phyloP scores from a whole-genome alignment of 2,797 vertebrate species.

The Pantherophis vulpinus region DNA sequence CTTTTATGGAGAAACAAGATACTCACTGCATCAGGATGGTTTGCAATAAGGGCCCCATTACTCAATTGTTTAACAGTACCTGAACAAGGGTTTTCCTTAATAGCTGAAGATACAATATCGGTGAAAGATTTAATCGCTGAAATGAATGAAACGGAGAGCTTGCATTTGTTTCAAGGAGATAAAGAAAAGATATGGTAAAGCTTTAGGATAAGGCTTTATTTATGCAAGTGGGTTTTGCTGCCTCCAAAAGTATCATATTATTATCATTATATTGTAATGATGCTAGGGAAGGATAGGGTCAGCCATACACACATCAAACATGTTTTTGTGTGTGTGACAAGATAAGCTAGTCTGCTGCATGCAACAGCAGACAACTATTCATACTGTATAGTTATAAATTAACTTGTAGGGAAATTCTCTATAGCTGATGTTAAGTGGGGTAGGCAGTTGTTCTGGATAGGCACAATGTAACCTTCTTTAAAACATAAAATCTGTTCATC shows the following conservation, averaged over 20 bases:
- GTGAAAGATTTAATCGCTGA: background rate
- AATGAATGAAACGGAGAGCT: background rate
- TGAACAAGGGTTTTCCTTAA: background rate
- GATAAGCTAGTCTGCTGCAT: background rate
- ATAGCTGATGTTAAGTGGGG: background rate
- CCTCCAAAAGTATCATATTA: background rate
- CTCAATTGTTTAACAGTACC: constrained; percentile 7
- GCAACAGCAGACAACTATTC: background rate
- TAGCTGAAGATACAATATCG: background rate
- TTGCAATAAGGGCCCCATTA: background rate
- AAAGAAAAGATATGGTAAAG: background rate
- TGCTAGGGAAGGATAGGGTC: background rate
- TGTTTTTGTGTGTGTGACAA: background rate
- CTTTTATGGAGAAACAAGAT: constrained; percentile 10
- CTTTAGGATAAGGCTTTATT: background rate
- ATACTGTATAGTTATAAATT: background rate
- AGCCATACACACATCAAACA: background rate
- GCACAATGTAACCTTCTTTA: background rate
- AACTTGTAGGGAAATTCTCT: background rate
- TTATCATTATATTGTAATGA: background rate
- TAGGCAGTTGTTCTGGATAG: background rate
- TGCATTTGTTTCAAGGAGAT: background rate
- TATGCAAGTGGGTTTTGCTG: background rate
- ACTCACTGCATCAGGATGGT: background rate
- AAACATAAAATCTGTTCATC: background rate